Evolutionary conservation across 1,140 invertebrate species (phyloP).

Genomic region (Drosophila sp.): DNA sequence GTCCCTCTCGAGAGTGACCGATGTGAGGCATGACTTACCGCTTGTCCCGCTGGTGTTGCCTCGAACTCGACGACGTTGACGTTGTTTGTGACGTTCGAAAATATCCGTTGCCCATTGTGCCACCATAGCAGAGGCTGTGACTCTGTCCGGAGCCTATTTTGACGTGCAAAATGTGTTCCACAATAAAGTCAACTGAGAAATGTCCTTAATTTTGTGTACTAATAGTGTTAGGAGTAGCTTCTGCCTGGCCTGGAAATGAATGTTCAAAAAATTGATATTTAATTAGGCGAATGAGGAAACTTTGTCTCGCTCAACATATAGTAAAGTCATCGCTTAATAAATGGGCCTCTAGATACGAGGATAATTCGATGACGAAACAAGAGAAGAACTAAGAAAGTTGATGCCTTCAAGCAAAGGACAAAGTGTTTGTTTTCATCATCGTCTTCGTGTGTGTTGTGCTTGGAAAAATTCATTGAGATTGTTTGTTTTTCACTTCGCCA

Average conservation of each 20-base stretch:
- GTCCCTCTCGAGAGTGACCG: constrained; percentile 26
- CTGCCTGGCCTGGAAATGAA: constrained; percentile 42
- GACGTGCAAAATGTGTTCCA: constrained; percentile 74
- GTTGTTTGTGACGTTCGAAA: constrained; percentile 82
- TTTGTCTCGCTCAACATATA: too few species aligned
- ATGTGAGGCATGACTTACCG: constrained; percentile 68
- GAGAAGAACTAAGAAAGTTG: too few species aligned
- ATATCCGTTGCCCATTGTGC: constrained; percentile 82
- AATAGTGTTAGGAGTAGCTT: too few species aligned
- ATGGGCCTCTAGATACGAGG: too few species aligned
- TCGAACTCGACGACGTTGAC: constrained; percentile 61
- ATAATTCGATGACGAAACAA: too few species aligned
- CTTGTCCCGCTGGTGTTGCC: constrained; percentile 71
- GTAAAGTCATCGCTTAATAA: too few species aligned
- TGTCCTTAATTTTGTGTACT: constrained; percentile 1
- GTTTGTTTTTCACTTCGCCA: too few species aligned
- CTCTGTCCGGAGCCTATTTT: constrained; percentile 83
- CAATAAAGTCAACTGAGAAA: constrained; percentile 19
- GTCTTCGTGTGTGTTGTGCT: too few species aligned
- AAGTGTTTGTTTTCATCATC: too few species aligned
- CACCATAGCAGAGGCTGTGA: constrained; percentile 83
- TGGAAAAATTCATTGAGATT: too few species aligned
- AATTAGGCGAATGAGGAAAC: constrained; percentile 16
- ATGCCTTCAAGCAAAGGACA: too few species aligned
- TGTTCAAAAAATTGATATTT: constrained; percentile 51